Evolutionary conservation across 1,140 invertebrate genomes (phyloP).

Genomic region (Lepidurus packardi): DNA sequence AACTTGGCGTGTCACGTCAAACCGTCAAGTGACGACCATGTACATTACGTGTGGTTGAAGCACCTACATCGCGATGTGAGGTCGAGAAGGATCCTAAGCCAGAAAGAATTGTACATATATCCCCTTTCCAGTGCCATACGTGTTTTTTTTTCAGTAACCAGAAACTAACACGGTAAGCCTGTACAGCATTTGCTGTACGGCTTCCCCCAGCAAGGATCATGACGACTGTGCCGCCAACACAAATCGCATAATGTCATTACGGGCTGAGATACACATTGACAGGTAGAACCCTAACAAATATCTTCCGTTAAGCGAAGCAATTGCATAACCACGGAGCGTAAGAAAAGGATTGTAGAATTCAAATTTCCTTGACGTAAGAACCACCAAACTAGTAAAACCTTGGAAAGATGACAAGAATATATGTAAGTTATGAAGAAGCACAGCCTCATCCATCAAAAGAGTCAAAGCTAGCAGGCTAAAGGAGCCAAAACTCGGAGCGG

Average conservation of each 20-base stretch:
- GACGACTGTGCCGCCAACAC: conserved; percentile 16
- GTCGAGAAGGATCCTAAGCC: neutral
- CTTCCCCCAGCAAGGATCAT: neutral
- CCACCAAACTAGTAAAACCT: neutral
- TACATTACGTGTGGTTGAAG: neutral
- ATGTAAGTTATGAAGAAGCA: neutral
- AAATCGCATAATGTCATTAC: conserved; percentile 19
- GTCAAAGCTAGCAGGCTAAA: neutral
- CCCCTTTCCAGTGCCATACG: too few relatives aligned
- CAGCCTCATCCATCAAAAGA: neutral
- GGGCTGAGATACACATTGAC: neutral
- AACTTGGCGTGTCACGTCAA: neutral
- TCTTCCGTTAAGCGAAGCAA: neutral
- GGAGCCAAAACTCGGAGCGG: neutral
- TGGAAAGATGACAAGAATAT: neutral
- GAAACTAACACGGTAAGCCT: conserved; percentile 8
- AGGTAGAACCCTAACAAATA: conserved; percentile 19
- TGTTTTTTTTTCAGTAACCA: neutral
- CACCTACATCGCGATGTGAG: neutral
- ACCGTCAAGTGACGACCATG: neutral
- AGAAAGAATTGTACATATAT: too few relatives aligned
- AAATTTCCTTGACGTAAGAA: neutral
- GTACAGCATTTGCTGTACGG: neutral
- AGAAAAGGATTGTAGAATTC: neutral
- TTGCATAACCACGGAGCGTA: neutral